These are phyloP conservation scores for Lophochroa leadbeateri DNA, from an alignment of 2,113 vertebrate genomes.

Conservation along the genomic window DNA sequence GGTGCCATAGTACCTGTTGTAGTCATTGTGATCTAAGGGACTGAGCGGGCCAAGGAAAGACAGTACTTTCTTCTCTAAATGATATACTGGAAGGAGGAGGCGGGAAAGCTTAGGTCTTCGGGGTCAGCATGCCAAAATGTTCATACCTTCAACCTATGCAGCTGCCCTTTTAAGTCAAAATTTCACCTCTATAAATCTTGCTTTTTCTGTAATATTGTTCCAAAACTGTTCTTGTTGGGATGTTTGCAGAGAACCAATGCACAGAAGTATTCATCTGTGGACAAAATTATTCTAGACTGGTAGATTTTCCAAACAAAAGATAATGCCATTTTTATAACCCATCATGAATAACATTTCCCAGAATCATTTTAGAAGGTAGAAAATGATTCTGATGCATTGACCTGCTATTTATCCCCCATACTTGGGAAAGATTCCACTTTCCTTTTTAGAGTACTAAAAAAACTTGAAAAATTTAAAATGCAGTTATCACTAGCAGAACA, in stretches of 20 bases:
- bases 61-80: not conserved
- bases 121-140: fast-evolving
- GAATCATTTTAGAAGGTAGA: not conserved
- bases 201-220: not conserved
- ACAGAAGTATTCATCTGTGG: not conserved
- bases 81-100: not conserved
- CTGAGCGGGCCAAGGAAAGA: not conserved
- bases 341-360: not conserved
- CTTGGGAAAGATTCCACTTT: not conserved
- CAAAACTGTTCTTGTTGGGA: not conserved
- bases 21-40: not conserved
- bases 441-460: not conserved
- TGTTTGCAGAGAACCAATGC: not conserved
- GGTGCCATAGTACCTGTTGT: not conserved
- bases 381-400: not conserved
- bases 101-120: not conserved
- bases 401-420: not conserved
- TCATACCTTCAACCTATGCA: not conserved
- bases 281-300: not conserved
- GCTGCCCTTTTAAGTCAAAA: not conserved
- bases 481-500: not conserved
- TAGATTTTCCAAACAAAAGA: not conserved
- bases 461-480: not conserved
- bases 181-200: not conserved
- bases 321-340: not conserved